Evolutionary conservation across 2,797 vertebrate species (phyloP).

Genomic region (Poeciliopsis paucimaculata): DNA sequence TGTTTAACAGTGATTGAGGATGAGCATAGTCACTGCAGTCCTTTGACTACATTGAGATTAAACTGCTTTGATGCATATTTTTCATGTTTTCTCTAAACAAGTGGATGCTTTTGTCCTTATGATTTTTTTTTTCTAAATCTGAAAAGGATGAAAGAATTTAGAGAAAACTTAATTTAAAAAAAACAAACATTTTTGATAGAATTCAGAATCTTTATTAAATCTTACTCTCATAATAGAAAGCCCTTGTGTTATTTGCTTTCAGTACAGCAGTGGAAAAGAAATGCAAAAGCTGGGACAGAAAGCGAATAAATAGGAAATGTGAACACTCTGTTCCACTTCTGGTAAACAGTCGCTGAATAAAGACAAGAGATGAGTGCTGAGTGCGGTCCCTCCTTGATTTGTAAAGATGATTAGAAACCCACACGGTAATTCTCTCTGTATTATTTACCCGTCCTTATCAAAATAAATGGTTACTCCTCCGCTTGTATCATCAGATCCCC

Average conservation of each 20-base stretch:
- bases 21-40: conserved; percentile 54
- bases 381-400: conserved; percentile 47
- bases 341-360: conserved; percentile 42
- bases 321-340: conserved; percentile 24
- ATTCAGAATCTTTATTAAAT: conserved; percentile 52
- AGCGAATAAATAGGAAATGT: conserved; percentile 19
- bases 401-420: conserved; percentile 67
- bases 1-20: conserved; percentile 71
- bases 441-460: conserved; percentile 58
- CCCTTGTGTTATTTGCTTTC: conserved; percentile 35
- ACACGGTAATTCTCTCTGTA: conserved; percentile 56
- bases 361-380: conserved; percentile 36
- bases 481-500: conserved; percentile 55
- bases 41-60: conserved; percentile 56
- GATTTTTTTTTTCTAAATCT: conserved; percentile 32
- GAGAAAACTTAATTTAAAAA: conserved; percentile 33
- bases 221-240: conserved; percentile 33
- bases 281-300: conserved; percentile 18
- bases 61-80: conserved; percentile 48
- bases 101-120: conserved; percentile 37
- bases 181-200: conserved; percentile 18
- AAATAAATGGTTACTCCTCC: conserved; percentile 48
- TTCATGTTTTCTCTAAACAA: conserved; percentile 37
- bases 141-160: conserved; percentile 37
- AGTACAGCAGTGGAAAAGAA: conserved; percentile 28